phyloP scores from a whole-genome alignment of 2,113 vertebrate genomes.

The Psittacula cyanocephala region DNA sequence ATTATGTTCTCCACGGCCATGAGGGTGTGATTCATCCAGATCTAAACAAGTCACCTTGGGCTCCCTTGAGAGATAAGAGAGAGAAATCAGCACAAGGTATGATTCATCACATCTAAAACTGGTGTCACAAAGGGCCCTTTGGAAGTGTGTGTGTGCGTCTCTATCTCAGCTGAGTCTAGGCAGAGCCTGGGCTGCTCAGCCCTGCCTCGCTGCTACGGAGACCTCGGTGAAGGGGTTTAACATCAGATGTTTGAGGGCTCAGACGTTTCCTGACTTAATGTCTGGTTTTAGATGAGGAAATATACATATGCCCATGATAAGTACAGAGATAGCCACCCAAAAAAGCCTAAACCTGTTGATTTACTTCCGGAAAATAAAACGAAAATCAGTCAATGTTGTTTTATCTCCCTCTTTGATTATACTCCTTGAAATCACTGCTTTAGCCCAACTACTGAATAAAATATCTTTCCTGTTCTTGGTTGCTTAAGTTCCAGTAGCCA shows the following conservation, averaged over 20 bases:
- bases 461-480: neutral
- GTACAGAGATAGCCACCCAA: neutral
- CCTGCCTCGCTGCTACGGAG: neutral
- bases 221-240: neutral
- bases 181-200: neutral
- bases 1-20: neutral
- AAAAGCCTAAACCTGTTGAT: neutral
- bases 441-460: neutral
- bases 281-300: neutral
- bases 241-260: neutral
- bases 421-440: neutral
- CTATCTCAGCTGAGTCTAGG: neutral
- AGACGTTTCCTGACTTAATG: neutral
- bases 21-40: conserved; percentile 38
- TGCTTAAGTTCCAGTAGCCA: neutral
- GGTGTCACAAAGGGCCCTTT: neutral
- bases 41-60: conserved; percentile 35
- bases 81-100: neutral
- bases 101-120: neutral
- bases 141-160: neutral
- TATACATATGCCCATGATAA: neutral
- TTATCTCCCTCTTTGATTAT: neutral
- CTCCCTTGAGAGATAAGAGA: neutral
- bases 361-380: neutral
- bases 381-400: neutral